Evolutionary conservation across 2,888 invertebrate species (phyloP).

Genomic region (Baccha elongata): DNA sequence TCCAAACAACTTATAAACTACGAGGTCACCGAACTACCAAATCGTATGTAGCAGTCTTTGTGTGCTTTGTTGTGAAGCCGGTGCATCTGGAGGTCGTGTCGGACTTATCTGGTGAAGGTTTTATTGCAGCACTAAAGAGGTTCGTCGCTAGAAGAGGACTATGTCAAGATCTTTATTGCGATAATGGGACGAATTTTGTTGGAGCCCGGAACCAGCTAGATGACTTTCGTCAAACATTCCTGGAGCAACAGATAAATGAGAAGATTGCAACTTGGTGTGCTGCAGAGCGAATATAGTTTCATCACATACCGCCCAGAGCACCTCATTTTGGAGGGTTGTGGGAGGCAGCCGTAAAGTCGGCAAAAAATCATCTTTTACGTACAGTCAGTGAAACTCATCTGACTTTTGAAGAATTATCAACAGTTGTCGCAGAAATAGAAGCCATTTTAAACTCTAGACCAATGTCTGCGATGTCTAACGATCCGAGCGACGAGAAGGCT

Average conservation of each 20-base stretch:
- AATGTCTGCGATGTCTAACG: neutral
- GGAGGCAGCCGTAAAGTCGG: too few relatives aligned
- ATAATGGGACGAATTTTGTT: slow-evolving; percentile 62
- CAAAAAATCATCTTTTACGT: slow-evolving; percentile 2
- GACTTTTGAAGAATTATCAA: slow-evolving; percentile 75
- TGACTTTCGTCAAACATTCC: slow-evolving; percentile 14
- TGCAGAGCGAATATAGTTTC: neutral
- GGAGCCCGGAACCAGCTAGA: slow-evolving; percentile 33
- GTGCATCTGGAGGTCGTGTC: slow-evolving; percentile 39
- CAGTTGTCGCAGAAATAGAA: slow-evolving; percentile 70
- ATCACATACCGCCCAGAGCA: slow-evolving; percentile 73
- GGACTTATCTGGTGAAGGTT: slow-evolving; percentile 43
- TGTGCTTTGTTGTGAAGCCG: slow-evolving; percentile 49
- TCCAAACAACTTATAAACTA: slow-evolving; percentile 36
- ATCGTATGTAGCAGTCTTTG: slow-evolving; percentile 44
- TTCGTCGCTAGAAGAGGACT: slow-evolving; percentile 42
- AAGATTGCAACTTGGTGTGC: neutral
- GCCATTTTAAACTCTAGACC: slow-evolving; percentile 65
- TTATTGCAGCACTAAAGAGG: slow-evolving; percentile 30
- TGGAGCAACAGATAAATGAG: slow-evolving; percentile 4
- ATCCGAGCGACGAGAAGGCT: slow-evolving; percentile 33
- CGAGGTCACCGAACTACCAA: slow-evolving; percentile 26
- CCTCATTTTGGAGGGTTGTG: too few relatives aligned
- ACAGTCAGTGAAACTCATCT: slow-evolving; percentile 68
- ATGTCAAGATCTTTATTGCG: slow-evolving; percentile 29